These are phyloP conservation scores for Manacus vitellinus DNA, from an alignment of 2,113 vertebrate genomes.

Conservation along the genomic window DNA sequence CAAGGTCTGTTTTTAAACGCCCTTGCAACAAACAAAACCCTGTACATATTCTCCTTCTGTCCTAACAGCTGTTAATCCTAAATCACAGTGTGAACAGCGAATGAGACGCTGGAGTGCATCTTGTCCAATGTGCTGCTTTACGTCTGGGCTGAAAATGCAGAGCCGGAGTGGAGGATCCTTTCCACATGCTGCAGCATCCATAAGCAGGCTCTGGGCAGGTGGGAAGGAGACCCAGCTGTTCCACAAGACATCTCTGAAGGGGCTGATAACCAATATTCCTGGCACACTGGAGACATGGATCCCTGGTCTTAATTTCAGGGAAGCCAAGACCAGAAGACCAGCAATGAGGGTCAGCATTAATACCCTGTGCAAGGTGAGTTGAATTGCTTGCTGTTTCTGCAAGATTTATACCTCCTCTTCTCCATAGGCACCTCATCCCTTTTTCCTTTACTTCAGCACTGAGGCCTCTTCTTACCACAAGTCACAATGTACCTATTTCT, in stretches of 20 bases:
- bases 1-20: neutral
- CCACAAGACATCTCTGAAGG: neutral
- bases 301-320: neutral
- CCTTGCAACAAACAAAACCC: neutral
- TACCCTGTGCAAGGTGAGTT: neutral
- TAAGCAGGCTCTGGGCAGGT: neutral
- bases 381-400: neutral
- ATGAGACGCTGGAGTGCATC: neutral
- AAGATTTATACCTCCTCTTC: neutral
- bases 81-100: neutral
- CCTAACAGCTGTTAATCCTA: neutral
- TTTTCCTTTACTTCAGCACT: neutral
- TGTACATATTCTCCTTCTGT: neutral
- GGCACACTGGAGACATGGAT: neutral
- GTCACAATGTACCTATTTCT: neutral
- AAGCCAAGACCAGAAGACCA: neutral
- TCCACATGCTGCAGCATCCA: accelerated
- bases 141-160: neutral
- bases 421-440: neutral
- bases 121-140: neutral
- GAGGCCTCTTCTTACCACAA: neutral
- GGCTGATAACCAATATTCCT: neutral
- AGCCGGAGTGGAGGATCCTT: neutral
- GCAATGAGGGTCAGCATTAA: neutral
- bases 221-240: neutral